These are phyloP conservation scores for Loriculus beryllinus DNA, from an alignment of 2,797 vertebrate species.

Conservation along the genomic window DNA sequence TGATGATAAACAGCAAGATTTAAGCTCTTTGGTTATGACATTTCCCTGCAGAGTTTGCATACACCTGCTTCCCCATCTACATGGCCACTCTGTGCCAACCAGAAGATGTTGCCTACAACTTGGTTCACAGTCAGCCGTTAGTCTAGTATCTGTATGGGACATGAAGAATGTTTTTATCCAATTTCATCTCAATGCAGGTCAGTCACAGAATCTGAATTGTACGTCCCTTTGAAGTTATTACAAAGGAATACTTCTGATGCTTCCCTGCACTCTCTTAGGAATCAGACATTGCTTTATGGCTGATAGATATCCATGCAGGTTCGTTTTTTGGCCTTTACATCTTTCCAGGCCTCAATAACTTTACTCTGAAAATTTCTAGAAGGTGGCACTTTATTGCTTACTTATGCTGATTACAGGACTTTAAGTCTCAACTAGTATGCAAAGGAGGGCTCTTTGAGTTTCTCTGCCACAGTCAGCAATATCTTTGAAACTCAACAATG, in stretches of 20 bases:
- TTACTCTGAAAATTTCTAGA: background rate
- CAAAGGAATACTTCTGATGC: background rate
- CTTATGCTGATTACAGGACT: background rate
- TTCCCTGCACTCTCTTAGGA: background rate
- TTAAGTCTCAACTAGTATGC: background rate
- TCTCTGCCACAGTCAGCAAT: background rate
- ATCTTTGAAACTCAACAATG: background rate
- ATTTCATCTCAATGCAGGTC: background rate
- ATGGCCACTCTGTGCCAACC: background rate
- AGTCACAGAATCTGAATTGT: background rate
- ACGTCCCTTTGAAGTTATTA: background rate
- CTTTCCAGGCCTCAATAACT: background rate
- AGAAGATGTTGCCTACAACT: background rate
- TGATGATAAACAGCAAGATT: background rate
- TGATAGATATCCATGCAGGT: background rate
- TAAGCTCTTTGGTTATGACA: background rate
- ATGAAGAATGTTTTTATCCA: background rate
- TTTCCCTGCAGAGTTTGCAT: background rate
- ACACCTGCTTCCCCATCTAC: rapidly evolving
- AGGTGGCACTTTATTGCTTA: background rate
- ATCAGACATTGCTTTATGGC: background rate
- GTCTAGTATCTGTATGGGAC: background rate
- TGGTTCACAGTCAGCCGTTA: background rate
- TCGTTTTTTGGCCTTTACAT: background rate
- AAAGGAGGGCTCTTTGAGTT: background rate